Base-by-base conservation (phyloP, 1,140 invertebrate genomes). In the Pygmarrhopalites habei region DNA sequence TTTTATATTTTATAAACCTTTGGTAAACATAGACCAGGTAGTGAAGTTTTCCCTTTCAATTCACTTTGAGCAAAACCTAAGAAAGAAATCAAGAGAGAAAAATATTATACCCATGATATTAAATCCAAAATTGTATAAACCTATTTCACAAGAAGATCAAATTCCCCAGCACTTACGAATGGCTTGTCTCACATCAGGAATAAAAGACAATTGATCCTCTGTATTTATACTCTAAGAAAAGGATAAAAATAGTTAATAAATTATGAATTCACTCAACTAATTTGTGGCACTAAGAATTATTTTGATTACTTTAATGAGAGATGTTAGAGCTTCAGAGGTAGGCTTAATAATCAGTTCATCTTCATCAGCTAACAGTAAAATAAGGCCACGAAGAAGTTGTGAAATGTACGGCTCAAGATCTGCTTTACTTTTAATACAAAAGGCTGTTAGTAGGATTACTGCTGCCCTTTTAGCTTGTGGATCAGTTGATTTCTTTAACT, bases 1-100 rank as follows among this genome's bases (percentile, higher is more conserved):
- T n/a, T n/a, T n/a, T n/a, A n/a, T n/a, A n/a, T n/a, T n/a, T n/a
- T n/a, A n/a, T n/a, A n/a, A n/a, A n/a, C 79, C 77, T 97, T 97
- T 0, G 91, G 87, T 65, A 96, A 77, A 76, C 92, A 96, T 74
- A 98, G 95, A n/a, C 95, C 95, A 51, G 94, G 92, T 57, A 98
- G 76, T 23, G 87, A 74, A 69, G 87, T 83, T 49, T 85, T 81
- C 1, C 83, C 85, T 73, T 90, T 90, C 30, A 92, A 79, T 75
- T 97, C 93, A 44, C 87, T 88, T 3, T 87, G 83, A 41, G 92
- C 92, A 79, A 88, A 93, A 44, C 89, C 81, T 14, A n/a, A n/a
- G n/a, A n/a, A n/a, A n/a, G n/a, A n/a, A n/a, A n/a, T n/a, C n/a
- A n/a, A n/a, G n/a, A n/a, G n/a, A n/a, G n/a, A n/a, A n/a, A n/a